Conservation (phyloP, 2,888 invertebrate genomes). For the Drosophila neonasuta region DNA sequence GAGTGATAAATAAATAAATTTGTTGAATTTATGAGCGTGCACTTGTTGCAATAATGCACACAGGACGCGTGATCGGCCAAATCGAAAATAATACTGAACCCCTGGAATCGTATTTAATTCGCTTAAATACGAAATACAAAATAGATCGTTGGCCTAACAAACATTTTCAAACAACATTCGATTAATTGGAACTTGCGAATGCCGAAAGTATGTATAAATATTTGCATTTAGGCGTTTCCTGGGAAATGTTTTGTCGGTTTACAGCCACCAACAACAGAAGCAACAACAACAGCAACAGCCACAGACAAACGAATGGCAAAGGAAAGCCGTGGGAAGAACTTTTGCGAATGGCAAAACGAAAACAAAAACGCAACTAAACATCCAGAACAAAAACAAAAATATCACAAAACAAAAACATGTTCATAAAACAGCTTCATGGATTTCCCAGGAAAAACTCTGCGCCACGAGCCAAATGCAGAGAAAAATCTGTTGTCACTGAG, state of each 20-base stretch:
- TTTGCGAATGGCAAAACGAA: slow-evolving; percentile 43
- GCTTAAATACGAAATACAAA: slow-evolving; percentile 39
- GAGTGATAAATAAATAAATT: slow-evolving; percentile 72
- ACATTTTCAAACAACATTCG: slow-evolving; percentile 34
- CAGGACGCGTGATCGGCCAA: slow-evolving; percentile 57
- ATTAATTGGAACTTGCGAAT: slow-evolving; percentile 40
- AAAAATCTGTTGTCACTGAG: slow-evolving; percentile 26
- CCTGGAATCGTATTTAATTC: slow-evolving; percentile 21
- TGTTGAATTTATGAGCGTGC: slow-evolving; percentile 59
- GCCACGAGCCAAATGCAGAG: slow-evolving; percentile 27
- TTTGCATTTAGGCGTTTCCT: slow-evolving; percentile 62
- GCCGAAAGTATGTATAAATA: slow-evolving; percentile 66
- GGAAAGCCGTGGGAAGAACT: slow-evolving; percentile 44
- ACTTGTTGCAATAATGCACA: slow-evolving; percentile 31
- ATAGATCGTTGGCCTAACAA: slow-evolving; percentile 16
- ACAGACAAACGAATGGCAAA: slow-evolving; percentile 23
- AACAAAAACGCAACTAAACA: slow-evolving; percentile 48
- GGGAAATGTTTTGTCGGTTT: slow-evolving; percentile 60
- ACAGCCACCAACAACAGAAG: slow-evolving; percentile 14
- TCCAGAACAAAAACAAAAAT: slow-evolving; percentile 12
- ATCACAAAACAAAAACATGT: slow-evolving; percentile 47
- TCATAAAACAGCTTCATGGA: slow-evolving; percentile 44
- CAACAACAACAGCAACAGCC: slow-evolving; percentile 13
- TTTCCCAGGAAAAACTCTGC: slow-evolving; percentile 51
- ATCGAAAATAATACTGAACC: slow-evolving; percentile 38